Base-by-base conservation (phyloP, 2,888 invertebrate genomes). In the Platerodrilus igneus region DNA sequence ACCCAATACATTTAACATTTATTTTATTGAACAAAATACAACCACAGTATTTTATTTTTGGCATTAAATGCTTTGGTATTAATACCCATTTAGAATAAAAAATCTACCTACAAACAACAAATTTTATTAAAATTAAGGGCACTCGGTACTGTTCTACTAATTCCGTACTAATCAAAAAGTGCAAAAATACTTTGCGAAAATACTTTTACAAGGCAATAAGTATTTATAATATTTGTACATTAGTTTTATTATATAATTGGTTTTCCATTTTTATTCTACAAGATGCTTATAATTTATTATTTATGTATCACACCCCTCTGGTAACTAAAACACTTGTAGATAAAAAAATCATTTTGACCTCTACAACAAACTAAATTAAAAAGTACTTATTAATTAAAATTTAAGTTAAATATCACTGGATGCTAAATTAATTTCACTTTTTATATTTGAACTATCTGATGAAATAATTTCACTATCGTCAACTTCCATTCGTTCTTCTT, bases 31-130 rank as follows among this genome's bases (percentile, higher is more conserved):
- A 46, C 35, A 61, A 63, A 63, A 63, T 57, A 64, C 63, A 62
- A 64, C 62, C 62, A 61, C 52, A 52, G 35, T 37, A 68, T 68
- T 67, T 67, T 67, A 66, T 64, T 68, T n/a, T 68, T 68, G 67
- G 67, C 67, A 63, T 67, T 67, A 64, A 66, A 67, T 67, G 68
- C 67, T 67, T 68, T 68, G 68, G 68, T 66, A 67, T 68, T 64
- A 58, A 60, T 64, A 63, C 60, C 64, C 63, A 61, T 56, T 50
- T 42, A 55, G 45, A 15, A 53, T 50, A 52, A 54, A 38, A 42
- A 41, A 44, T 26, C 31, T 39, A 45, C 42, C 29, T 47, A 50
- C 29, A 48, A 46, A 45, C 38, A 56, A 61, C 57, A 57, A 56
- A 55, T 56, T 51, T 50, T 43, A 46, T 28, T 34, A 35, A 17